Evolutionary conservation across 2,888 invertebrate genomes (phyloP).

Genomic region (Stegophylla sp.): DNA sequence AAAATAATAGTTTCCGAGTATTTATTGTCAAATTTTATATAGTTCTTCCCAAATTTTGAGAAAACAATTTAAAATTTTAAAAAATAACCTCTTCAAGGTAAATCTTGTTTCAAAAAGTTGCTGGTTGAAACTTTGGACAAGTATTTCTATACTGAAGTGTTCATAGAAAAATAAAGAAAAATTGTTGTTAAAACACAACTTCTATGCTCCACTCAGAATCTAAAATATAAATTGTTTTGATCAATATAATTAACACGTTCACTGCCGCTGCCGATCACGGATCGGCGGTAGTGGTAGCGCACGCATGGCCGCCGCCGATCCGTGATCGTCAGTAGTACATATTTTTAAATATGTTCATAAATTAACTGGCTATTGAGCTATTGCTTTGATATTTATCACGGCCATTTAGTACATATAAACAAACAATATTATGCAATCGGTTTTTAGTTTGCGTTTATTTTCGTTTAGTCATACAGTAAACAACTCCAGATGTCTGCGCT

Average conservation of each 20-base stretch:
- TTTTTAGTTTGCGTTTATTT: conserved; percentile 14
- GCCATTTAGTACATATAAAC: conserved; percentile 1
- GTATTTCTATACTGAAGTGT: too few relatives aligned
- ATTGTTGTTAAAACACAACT: too few relatives aligned
- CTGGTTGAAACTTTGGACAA: too few relatives aligned
- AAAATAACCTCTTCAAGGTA: too few relatives aligned
- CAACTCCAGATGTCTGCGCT: not conserved
- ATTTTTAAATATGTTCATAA: conserved; percentile 7
- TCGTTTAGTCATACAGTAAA: not conserved
- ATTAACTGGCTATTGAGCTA: not conserved
- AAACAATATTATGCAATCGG: not conserved
- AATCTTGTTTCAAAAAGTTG: too few relatives aligned
- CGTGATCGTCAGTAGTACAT: conserved; percentile 7
- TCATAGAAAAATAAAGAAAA: too few relatives aligned
- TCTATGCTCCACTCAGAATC: too few relatives aligned
- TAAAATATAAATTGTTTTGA: too few relatives aligned
- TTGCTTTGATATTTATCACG: not conserved
- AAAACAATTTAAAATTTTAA: too few relatives aligned
- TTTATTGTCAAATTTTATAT: too few relatives aligned
- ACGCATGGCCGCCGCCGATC: conserved; percentile 16
- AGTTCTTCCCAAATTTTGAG: too few relatives aligned
- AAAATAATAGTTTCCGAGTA: too few relatives aligned
- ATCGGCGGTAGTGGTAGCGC: not conserved
- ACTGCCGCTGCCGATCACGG: not conserved
- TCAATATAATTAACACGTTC: conserved; percentile 10